Evolutionary conservation across 1,140 invertebrate species (phyloP).

Genomic region (Zaprionus gabonicus): DNA sequence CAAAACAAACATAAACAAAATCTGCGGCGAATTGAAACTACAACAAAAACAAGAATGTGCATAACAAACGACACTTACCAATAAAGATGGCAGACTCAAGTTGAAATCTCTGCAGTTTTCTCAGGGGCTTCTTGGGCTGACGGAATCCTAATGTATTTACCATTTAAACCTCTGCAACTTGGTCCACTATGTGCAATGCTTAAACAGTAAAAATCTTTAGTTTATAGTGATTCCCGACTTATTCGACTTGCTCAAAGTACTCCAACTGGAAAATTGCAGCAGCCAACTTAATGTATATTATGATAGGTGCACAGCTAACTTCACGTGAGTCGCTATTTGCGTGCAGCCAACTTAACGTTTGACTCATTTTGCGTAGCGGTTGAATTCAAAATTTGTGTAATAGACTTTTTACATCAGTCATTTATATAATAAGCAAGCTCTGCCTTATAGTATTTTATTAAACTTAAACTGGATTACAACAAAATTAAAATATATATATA

Average conservation of each 20-base stretch:
- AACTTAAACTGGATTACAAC: conserved; percentile 2
- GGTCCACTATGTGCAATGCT: neutral
- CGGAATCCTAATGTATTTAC: conserved; percentile 5
- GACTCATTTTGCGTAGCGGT: conserved; percentile 4
- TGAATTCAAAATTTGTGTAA: neutral
- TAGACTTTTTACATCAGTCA: no score
- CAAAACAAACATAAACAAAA: conserved; percentile 41
- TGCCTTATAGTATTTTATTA: neutral
- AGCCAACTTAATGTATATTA: conserved; percentile 33
- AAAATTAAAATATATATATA: conserved; percentile 18
- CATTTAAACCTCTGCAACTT: conserved; percentile 18
- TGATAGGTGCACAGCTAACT: conserved; percentile 22
- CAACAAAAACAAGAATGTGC: neutral
- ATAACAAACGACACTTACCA: conserved; percentile 22
- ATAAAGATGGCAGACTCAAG: conserved; percentile 23
- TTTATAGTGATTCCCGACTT: neutral
- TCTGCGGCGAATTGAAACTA: conserved; percentile 21
- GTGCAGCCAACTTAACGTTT: conserved; percentile 18
- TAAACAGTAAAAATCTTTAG: neutral
- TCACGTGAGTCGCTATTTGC: neutral
- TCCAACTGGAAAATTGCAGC: conserved; percentile 20
- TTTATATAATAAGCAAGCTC: neutral
- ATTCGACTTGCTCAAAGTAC: neutral
- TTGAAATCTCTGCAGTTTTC: conserved; percentile 13
- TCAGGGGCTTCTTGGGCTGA: neutral